Conservation (phyloP, 1,140 invertebrate genomes). For the Bombus confusus region DNA sequence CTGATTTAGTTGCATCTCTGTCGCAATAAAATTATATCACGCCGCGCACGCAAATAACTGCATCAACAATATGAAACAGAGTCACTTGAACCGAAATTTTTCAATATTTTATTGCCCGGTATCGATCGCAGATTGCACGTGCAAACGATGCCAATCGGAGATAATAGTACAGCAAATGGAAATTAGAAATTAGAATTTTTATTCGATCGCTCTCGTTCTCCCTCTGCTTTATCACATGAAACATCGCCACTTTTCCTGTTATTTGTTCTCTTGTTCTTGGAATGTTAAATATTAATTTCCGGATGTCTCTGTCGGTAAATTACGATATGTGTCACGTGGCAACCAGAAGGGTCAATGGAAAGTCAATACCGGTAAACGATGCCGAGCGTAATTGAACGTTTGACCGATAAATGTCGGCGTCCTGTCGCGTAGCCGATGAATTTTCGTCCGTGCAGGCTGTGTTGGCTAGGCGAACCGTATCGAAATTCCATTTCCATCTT, state of each 20-base stretch:
- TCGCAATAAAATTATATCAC: neutral
- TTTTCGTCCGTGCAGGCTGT: conserved; percentile 1
- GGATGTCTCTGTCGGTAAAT: neutral
- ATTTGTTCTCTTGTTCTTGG: neutral
- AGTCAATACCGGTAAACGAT: conserved; percentile 34
- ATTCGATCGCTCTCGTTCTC: neutral
- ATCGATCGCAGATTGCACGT: neutral
- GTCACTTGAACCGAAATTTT: neutral
- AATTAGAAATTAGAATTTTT: neutral
- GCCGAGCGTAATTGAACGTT: conserved; percentile 31
- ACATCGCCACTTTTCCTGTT: neutral
- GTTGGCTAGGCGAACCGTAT: neutral
- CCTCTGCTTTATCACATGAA: neutral
- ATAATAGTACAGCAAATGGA: neutral
- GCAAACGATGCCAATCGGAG: neutral
- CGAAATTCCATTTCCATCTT: conserved; percentile 27
- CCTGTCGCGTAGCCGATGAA: conserved; percentile 13
- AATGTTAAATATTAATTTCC: neutral
- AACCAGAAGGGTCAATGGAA: conserved; percentile 7
- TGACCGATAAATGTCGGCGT: conserved; percentile 28
- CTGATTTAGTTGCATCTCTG: neutral
- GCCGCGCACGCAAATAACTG: neutral
- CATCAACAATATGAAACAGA: neutral
- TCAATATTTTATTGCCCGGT: neutral
- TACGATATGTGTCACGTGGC: neutral